These are phyloP conservation scores for Pemphredon lugubris DNA, from an alignment of 2,888 invertebrate species.

Conservation along the genomic window DNA sequence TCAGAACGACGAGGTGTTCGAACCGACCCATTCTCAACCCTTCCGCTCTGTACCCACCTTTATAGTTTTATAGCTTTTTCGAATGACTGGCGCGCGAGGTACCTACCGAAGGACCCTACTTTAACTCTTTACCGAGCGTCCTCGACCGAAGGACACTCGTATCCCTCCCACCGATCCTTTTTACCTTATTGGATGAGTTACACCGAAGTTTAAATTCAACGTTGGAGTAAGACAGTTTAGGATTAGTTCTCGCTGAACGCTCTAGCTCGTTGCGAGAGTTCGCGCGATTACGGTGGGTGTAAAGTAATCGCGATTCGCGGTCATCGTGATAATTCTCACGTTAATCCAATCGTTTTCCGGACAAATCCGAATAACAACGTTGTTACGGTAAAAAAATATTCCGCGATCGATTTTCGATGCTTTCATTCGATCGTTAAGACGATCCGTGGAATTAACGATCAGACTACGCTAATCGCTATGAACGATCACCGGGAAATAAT, in stretches of 20 bases:
- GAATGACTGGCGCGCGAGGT: constrained; percentile 21
- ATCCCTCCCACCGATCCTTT: constrained; percentile 29
- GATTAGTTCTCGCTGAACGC: not conserved
- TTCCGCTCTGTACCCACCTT: constrained; percentile 63
- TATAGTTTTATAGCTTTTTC: constrained; percentile 72
- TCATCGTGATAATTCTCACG: too few species aligned
- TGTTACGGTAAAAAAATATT: too few species aligned
- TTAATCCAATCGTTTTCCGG: too few species aligned
- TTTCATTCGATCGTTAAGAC: too few species aligned
- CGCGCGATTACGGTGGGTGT: too few species aligned
- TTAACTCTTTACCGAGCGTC: constrained; percentile 40
- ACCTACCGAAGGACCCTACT: constrained; percentile 27
- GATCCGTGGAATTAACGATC: too few species aligned
- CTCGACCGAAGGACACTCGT: constrained; percentile 41
- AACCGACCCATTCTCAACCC: constrained; percentile 64
- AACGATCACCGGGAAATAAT: too few species aligned
- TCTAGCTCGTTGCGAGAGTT: not conserved
- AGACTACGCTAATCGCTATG: too few species aligned
- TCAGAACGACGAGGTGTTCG: constrained; percentile 40
- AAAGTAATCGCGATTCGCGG: too few species aligned
- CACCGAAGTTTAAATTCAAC: not conserved
- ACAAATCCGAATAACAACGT: too few species aligned
- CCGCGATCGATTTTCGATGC: too few species aligned
- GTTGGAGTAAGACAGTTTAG: not conserved
- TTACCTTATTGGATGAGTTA: constrained; percentile 38